phyloP scores from a whole-genome alignment of 2,797 vertebrate genomes.

The Sternotherus odoratus region DNA sequence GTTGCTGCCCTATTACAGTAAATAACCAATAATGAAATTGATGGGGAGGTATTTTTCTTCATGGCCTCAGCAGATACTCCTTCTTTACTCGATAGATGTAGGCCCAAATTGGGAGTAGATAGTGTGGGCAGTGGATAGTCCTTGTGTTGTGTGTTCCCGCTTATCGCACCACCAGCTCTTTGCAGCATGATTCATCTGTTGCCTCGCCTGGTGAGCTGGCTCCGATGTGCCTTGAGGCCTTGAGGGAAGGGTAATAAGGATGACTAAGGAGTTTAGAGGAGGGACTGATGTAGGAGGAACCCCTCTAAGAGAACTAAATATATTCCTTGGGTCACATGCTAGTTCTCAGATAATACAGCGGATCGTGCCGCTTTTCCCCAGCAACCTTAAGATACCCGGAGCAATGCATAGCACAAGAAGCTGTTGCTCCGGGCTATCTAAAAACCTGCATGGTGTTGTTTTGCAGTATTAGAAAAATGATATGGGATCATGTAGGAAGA shows the following conservation, averaged over 20 bases:
- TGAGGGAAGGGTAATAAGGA: background rate
- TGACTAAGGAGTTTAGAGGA: background rate
- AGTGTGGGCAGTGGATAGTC: background rate
- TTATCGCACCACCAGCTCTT: background rate
- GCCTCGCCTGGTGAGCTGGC: background rate
- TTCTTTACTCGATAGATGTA: background rate
- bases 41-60: background rate
- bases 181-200: background rate
- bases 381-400: background rate
- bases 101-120: background rate
- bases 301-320: background rate
- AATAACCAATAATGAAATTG: background rate
- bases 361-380: background rate
- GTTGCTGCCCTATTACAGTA: too few species aligned
- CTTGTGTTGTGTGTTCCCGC: background rate
- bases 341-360: background rate
- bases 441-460: too few species aligned
- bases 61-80: background rate
- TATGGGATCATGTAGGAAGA: background rate
- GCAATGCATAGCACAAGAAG: background rate
- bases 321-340: background rate
- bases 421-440: background rate
- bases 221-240: background rate
- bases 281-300: background rate
- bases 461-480: background rate